Conservation (phyloP, 1,140 invertebrate species). For the Trichogramma pretiosum region DNA sequence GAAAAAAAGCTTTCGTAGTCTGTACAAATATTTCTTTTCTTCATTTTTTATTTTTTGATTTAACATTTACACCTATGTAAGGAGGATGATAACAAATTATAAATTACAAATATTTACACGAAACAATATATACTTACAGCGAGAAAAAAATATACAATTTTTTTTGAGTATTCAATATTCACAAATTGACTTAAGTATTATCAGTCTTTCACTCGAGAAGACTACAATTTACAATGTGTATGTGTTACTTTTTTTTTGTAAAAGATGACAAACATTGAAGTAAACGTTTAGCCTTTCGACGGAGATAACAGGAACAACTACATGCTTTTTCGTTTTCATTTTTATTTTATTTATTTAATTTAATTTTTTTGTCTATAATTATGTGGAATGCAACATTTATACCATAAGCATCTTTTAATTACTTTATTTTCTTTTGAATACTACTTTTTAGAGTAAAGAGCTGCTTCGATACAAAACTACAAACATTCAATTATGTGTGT, state of each 20-base stretch:
- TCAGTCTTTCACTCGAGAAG: slow-evolving; percentile 17
- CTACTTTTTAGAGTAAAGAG: no score
- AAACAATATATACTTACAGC: not conserved
- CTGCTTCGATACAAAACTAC: no score
- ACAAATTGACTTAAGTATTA: slow-evolving; percentile 13
- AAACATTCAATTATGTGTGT: no score
- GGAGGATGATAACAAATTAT: no score
- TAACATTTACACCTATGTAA: no score
- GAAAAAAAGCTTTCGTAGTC: no score
- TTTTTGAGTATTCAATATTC: slow-evolving; percentile 3
- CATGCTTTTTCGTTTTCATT: slow-evolving; percentile 4
- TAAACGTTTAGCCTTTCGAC: slow-evolving; percentile 6
- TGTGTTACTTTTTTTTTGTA: no score
- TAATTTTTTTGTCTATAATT: no score
- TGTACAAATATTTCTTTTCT: no score
- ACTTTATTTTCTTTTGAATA: slow-evolving; percentile 6
- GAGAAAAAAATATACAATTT: not conserved
- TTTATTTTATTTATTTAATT: not conserved
- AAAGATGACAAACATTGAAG: slow-evolving; percentile 4
- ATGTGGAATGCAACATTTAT: no score
- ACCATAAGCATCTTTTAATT: not conserved
- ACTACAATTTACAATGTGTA: slow-evolving; percentile 6
- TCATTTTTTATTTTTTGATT: no score
- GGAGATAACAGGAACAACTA: slow-evolving; percentile 16
- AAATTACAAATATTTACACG: not conserved